phyloP scores from a whole-genome alignment of 2,797 vertebrate genomes.

The Semotilus atromaculatus region DNA sequence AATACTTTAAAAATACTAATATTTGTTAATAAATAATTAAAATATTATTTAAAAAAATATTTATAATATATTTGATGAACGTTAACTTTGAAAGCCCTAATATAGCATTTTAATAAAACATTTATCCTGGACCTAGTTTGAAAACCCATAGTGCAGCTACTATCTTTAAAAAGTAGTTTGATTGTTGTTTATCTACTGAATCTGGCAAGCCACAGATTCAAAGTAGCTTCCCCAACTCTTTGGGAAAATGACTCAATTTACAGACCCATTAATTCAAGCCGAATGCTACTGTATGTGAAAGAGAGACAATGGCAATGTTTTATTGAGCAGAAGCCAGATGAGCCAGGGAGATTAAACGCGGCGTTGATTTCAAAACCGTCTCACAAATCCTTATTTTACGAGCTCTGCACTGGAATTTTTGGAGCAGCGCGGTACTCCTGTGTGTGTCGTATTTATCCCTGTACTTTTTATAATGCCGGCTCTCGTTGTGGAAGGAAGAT shows the following conservation, averaged over 20 bases:
- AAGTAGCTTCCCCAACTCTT: conserved; percentile 12
- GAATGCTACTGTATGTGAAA: conserved; percentile 53
- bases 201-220: background rate
- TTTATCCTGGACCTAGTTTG: background rate
- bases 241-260: conserved; percentile 52
- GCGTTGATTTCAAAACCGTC: conserved; percentile 52
- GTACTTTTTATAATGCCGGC: conserved; percentile 45
- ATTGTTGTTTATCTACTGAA: background rate
- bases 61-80: background rate
- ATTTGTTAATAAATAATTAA: too few relatives aligned
- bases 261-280: conserved; percentile 48
- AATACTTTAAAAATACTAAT: too few relatives aligned
- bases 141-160: background rate
- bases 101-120: background rate
- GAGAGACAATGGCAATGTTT: conserved; percentile 51
- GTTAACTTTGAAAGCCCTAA: background rate
- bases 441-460: conserved; percentile 48
- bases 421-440: conserved; percentile 21
- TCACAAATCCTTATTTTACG: conserved; percentile 58
- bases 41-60: background rate
- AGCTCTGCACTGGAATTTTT: conserved; percentile 30
- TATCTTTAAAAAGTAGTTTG: background rate
- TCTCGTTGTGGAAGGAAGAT: conserved; percentile 54
- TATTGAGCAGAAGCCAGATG: conserved; percentile 57
- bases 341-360: conserved; percentile 54